phyloP scores from a whole-genome alignment of 1,140 invertebrate genomes.

The Drosophila kurseongensis region DNA sequence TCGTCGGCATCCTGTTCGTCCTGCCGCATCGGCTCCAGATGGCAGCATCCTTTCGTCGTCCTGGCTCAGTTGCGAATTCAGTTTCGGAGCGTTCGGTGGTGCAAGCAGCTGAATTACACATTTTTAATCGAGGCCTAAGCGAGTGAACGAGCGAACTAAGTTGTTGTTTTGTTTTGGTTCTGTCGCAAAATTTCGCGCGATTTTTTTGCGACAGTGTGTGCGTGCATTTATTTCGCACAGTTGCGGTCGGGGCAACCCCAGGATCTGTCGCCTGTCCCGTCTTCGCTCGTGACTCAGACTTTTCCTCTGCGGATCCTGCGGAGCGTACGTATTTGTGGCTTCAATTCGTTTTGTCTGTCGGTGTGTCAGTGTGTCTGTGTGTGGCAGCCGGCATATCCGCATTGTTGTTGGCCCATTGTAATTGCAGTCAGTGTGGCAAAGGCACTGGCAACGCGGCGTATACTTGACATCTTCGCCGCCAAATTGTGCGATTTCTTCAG shows the following conservation, averaged over 20 bases:
- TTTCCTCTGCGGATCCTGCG: constrained; percentile 9
- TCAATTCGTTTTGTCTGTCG: neutral
- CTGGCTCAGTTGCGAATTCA: constrained; percentile 62
- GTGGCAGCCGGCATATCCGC: constrained; percentile 40
- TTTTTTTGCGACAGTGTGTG: constrained; percentile 15
- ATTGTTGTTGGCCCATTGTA: constrained; percentile 61
- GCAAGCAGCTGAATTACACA: constrained; percentile 37
- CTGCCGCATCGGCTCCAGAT: constrained; percentile 34
- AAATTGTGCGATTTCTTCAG: constrained; percentile 75
- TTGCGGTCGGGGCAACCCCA: constrained; percentile 30
- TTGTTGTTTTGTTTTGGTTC: constrained; percentile 35
- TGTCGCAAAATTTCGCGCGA: constrained; percentile 61
- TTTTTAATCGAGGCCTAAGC: constrained; percentile 8
- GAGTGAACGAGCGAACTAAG: constrained; percentile 4
- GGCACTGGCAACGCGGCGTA: constrained; percentile 43
- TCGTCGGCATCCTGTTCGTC: constrained; percentile 20
- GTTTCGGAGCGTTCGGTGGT: constrained; percentile 66
- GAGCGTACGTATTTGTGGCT: constrained; percentile 26
- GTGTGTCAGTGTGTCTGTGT: constrained; percentile 9
- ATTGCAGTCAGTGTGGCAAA: constrained; percentile 69
- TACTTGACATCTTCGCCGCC: constrained; percentile 81
- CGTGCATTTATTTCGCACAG: constrained; percentile 33
- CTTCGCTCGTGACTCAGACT: constrained; percentile 26
- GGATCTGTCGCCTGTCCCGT: constrained; percentile 30
- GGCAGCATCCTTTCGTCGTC: constrained; percentile 50